Evolutionary conservation across 2,888 invertebrate genomes (phyloP), one percentile per base, ranked within the genome.

Genomic region (Cryptophagus acutangulus): DNA sequence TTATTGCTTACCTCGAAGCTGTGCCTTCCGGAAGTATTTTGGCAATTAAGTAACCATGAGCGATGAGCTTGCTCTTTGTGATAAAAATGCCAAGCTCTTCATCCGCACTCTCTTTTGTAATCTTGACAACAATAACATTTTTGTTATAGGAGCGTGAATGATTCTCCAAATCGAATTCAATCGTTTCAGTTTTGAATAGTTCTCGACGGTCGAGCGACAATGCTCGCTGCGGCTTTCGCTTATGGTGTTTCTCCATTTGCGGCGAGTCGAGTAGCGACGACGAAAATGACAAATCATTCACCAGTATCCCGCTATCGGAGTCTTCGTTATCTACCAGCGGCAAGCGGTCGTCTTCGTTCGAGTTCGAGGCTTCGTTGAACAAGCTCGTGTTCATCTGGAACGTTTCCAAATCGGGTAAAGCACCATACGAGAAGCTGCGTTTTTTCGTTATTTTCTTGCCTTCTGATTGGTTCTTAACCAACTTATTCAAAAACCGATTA

Each of bases 31-130:
- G 80, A 14, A 83, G 79, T 2, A 85, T 78, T 59, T 82, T 80
- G 15, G 83, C 83, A 2, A 85, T 81, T 43, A 82, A 70, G 61
- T 83, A 84, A 10, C 81, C 80, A 61, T 77, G 74, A 39, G 77
- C 77, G 2, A 76, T 71, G 10, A 78, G 70, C 47, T 77, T 78
- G 20, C 77, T 77, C 67, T 81, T 82, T 2, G 82, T 80, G 43
- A 85, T 82, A 56, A 81, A 81, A 61, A 85, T 83, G 3, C 84
- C 84, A 30, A 85, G 66, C 62, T 82, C 82, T 58, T 83, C 81
- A 20, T 73, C 68, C 2, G 76, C 72, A 42, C 69, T 73, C 41
- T 74, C 73, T 52, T 77, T 74, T 2, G 71, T 63, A 45, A 83
- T 74, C 54, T 76, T 74, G 14, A 64, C 53, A 17, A 62, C 49